These are phyloP conservation scores for Phenacoccus solenopsis DNA, from an alignment of 1,140 invertebrate species.

Conservation along the genomic window DNA sequence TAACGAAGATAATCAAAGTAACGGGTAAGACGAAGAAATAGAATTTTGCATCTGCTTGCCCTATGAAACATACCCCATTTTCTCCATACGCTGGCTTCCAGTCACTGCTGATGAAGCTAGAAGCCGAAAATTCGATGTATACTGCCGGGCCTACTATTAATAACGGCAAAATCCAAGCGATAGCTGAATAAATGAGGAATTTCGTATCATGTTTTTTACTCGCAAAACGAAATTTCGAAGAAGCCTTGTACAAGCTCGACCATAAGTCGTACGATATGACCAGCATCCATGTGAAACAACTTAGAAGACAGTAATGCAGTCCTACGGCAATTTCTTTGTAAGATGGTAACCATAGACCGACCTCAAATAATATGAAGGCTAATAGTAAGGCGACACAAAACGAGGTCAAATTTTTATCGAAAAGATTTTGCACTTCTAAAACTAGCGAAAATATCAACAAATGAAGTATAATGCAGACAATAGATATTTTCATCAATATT, in stretches of 20 bases:
- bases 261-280: slow-evolving; percentile 45
- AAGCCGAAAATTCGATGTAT: slow-evolving; percentile 36
- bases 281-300: slow-evolving; percentile 47
- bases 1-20: slow-evolving; percentile 36
- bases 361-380: slow-evolving; percentile 38
- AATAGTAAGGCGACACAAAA: slow-evolving; percentile 36
- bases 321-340: slow-evolving; percentile 35
- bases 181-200: slow-evolving; percentile 40
- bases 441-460: slow-evolving; percentile 35
- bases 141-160: slow-evolving; percentile 37
- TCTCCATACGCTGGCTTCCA: background rate
- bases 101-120: background rate
- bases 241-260: slow-evolving; percentile 39
- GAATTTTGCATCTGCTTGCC: slow-evolving; percentile 34
- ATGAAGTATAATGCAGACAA: slow-evolving; percentile 38
- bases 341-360: slow-evolving; percentile 29
- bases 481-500: too few species aligned
- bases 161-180: slow-evolving; percentile 40
- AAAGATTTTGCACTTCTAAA: slow-evolving; percentile 39
- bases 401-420: slow-evolving; percentile 40
- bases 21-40: slow-evolving; percentile 42
- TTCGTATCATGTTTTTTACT: slow-evolving; percentile 33
- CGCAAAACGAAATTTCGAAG: slow-evolving; percentile 36
- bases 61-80: background rate
- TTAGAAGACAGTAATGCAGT: slow-evolving; percentile 41